Evolutionary conservation across 2,888 invertebrate species (phyloP).

Genomic region (Megalurothrips usitatus): DNA sequence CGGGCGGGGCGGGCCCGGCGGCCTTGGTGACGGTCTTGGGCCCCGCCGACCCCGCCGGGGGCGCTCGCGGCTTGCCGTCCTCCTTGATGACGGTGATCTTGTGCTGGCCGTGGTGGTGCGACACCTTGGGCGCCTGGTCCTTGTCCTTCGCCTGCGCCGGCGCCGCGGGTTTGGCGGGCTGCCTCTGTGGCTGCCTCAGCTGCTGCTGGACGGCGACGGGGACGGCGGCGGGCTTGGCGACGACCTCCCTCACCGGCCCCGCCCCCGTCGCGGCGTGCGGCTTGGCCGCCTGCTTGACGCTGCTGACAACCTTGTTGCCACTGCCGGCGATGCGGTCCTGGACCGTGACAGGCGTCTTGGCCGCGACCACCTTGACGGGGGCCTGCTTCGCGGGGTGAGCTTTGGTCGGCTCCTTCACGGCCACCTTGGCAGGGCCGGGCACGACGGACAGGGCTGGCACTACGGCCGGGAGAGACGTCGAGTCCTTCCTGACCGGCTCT

Average conservation of each 20-base stretch:
- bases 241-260: background rate
- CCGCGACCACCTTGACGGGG: conserved; percentile 7
- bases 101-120: conserved; percentile 8
- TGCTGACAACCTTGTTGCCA: background rate
- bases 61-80: background rate
- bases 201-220: background rate
- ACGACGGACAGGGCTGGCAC: background rate
- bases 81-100: conserved; percentile 24
- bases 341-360: background rate
- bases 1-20: background rate
- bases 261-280: background rate
- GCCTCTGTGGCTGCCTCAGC: background rate
- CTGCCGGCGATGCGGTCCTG: background rate
- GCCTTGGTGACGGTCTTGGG: background rate
- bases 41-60: background rate
- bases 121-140: background rate
- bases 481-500: too few species aligned
- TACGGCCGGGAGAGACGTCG: background rate
- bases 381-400: background rate
- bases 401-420: background rate
- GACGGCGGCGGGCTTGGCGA: background rate
- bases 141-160: background rate
- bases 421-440: background rate
- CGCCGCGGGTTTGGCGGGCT: background rate
- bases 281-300: background rate